A percentile compares a stretch with the other conserved stretches of the same genome.
Evolutionary conservation across 2,113 vertebrate species (phyloP).

Genomic region (Rhinolophus sinicus): DNA sequence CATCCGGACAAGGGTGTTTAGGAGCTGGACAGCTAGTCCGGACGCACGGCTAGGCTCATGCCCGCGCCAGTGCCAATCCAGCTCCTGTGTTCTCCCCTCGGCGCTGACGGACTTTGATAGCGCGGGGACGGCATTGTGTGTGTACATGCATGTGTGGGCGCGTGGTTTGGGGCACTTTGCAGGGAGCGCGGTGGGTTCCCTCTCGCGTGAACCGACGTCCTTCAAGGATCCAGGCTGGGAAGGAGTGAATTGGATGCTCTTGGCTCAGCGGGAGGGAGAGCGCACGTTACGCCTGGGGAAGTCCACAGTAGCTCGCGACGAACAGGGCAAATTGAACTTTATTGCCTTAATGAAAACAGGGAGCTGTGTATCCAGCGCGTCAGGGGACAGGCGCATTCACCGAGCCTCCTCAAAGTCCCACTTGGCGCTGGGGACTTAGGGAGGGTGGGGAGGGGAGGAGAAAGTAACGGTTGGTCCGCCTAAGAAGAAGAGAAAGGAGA

Average conservation of each 20-base stretch:
- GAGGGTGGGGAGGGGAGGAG: neutral
- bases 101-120: slow-evolving; percentile 63
- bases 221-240: slow-evolving; percentile 55
- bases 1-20: neutral
- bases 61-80: neutral
- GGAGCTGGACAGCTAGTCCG: neutral
- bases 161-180: slow-evolving; percentile 70
- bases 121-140: slow-evolving; percentile 65
- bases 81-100: slow-evolving; percentile 15
- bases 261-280: slow-evolving; percentile 1
- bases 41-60: slow-evolving; percentile 4
- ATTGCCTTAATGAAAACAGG: slow-evolving; percentile 48
- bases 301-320: neutral
- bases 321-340: slow-evolving; percentile 72
- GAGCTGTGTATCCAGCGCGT: slow-evolving; percentile 23
- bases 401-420: slow-evolving; percentile 14
- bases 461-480: neutral
- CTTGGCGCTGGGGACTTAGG: slow-evolving; percentile 16
- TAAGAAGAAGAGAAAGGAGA: neutral
- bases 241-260: neutral
- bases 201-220: slow-evolving; percentile 56
- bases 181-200: neutral
- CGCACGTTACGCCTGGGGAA: neutral
- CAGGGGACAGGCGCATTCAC: neutral
- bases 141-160: neutral